Conservation (phyloP, 2,888 invertebrate genomes). For the Cataglyphis altisquamis region DNA sequence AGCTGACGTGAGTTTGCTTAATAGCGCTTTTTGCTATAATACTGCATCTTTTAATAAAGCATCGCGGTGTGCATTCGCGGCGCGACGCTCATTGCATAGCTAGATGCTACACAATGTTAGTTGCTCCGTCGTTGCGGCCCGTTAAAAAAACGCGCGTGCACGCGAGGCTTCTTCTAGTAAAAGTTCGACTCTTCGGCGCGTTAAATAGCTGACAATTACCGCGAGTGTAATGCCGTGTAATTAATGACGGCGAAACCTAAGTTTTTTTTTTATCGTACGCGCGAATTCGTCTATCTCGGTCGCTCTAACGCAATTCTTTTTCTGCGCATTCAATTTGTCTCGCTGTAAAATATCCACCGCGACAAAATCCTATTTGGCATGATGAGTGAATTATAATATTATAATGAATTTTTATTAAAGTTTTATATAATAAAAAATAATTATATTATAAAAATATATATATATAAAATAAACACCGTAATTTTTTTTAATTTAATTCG, state of each 20-base stretch:
- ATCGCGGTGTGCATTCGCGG: not conserved
- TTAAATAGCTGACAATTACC: constrained; percentile 66
- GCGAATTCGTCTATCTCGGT: not conserved
- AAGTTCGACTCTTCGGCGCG: constrained; percentile 52
- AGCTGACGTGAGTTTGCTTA: constrained; percentile 10
- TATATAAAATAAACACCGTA: too few relatives aligned
- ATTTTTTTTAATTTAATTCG: not conserved
- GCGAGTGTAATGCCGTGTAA: constrained; percentile 61
- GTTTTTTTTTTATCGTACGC: constrained; percentile 21
- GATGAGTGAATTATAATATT: not conserved
- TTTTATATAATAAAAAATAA: not conserved
- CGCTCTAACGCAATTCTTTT: not conserved
- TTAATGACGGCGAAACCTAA: constrained; percentile 64
- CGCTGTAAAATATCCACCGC: not conserved
- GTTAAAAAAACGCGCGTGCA: not conserved
- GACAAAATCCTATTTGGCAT: not conserved
- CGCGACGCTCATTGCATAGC: constrained; percentile 25
- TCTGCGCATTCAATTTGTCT: not conserved
- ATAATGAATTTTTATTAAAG: not conserved
- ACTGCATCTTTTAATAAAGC: not conserved
- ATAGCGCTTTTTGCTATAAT: constrained; percentile 6
- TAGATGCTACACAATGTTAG: constrained; percentile 17
- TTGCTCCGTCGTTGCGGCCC: constrained; percentile 6
- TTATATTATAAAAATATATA: too few relatives aligned
- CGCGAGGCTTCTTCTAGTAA: constrained; percentile 45